These are phyloP conservation scores for Pygoscelis adeliae DNA, from an alignment of 2,113 vertebrate genomes.

Conservation along the genomic window DNA sequence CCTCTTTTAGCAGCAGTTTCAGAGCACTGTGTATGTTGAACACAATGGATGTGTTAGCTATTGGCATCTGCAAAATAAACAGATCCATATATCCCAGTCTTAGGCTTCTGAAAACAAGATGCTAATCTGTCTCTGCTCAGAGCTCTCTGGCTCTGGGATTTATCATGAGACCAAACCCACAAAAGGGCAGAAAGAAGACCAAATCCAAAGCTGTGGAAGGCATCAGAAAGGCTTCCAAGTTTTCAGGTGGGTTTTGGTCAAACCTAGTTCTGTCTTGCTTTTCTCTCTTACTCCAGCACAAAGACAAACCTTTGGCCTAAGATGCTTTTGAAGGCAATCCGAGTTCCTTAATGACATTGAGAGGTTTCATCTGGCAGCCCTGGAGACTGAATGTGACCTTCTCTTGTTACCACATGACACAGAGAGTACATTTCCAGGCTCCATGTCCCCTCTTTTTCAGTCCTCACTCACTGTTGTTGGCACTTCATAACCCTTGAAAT, in stretches of 20 bases:
- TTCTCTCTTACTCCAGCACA: background rate
- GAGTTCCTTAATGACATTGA: background rate
- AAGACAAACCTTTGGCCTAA: background rate
- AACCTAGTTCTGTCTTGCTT: background rate
- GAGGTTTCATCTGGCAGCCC: background rate
- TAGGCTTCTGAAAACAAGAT: constrained; percentile 53
- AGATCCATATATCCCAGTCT: background rate
- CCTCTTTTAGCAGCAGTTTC: constrained; percentile 21
- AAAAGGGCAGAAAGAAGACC: background rate
- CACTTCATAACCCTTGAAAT: background rate
- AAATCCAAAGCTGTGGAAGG: background rate
- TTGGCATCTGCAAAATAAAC: constrained; percentile 46
- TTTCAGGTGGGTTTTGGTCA: background rate
- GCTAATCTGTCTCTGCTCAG: constrained; percentile 18
- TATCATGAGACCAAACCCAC: constrained; percentile 5
- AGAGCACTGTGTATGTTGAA: constrained; percentile 5
- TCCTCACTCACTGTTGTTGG: background rate
- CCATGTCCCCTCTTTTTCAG: background rate
- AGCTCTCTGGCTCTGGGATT: background rate
- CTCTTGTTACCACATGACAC: background rate
- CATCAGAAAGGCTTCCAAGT: background rate
- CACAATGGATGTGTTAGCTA: constrained; percentile 38
- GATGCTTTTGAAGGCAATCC: background rate
- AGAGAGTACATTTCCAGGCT: background rate
- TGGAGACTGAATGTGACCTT: background rate